Percentiles rank a stretch among this genome's conserved stretches.
These are phyloP conservation scores for Leiothrix lutea DNA, from an alignment of 2,113 vertebrate genomes.

Conservation along the genomic window DNA sequence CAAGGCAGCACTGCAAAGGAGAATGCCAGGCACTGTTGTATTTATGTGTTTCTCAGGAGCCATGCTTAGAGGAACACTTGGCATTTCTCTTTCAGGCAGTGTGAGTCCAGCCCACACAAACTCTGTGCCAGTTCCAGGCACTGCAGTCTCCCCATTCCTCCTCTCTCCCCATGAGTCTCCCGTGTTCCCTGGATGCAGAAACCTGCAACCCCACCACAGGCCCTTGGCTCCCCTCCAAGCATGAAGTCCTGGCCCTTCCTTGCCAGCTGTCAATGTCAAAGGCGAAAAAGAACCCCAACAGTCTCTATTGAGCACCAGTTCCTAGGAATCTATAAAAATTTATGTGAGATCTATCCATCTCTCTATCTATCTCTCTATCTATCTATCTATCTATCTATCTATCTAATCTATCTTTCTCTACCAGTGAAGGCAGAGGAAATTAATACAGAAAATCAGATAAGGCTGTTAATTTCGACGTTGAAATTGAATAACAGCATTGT, in stretches of 20 bases:
- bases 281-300: background rate
- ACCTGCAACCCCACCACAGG: background rate
- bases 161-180: background rate
- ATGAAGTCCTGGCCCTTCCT: background rate
- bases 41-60: background rate
- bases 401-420: background rate
- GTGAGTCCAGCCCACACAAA: background rate
- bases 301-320: background rate
- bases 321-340: background rate
- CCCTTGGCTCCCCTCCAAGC: background rate
- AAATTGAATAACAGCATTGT: background rate
- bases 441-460: background rate
- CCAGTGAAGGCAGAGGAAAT: background rate
- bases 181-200: background rate
- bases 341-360: background rate
- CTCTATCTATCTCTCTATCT: background rate
- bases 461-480: background rate
- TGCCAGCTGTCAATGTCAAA: background rate
- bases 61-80: background rate
- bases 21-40: background rate
- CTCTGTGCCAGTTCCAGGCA: background rate
- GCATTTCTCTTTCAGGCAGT: background rate
- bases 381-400: background rate
- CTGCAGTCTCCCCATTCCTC: background rate
- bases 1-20: background rate